Conservation (phyloP, 2,888 invertebrate species). For the Lissonota sp. region DNA sequence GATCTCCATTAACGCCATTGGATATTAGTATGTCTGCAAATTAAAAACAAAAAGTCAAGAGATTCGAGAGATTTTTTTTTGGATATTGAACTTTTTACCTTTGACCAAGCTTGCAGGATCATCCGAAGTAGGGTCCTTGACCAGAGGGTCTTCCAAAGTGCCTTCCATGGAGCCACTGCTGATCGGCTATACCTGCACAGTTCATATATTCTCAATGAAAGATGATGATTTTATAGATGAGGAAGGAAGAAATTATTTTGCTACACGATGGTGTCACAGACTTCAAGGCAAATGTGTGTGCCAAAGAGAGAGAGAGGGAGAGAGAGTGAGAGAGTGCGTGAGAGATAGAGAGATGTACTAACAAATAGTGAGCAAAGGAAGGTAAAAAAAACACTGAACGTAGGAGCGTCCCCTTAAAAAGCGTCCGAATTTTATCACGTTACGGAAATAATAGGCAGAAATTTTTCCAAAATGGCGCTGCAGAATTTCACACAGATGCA, state of each 20-base stretch:
- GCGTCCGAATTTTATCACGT: slow-evolving; percentile 55
- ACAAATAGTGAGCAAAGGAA: slow-evolving; percentile 15
- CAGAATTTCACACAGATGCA: slow-evolving; percentile 75
- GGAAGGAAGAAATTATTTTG: no score
- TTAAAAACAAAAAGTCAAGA: slow-evolving; percentile 14
- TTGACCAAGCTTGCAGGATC: slow-evolving; percentile 75
- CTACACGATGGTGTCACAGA: no score
- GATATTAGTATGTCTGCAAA: slow-evolving; percentile 81
- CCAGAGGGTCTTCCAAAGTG: slow-evolving; percentile 80
- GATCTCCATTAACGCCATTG: slow-evolving; percentile 84
- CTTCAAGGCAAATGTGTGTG: no score
- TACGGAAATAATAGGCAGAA: slow-evolving; percentile 71
- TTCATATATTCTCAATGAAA: no score
- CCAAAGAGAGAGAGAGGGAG: no score
- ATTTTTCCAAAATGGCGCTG: slow-evolving; percentile 83
- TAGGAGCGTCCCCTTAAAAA: slow-evolving; percentile 51
- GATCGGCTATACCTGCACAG: slow-evolving; percentile 65
- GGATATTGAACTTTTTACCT: slow-evolving; percentile 70
- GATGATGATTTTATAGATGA: no score
- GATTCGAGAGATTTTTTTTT: not conserved
- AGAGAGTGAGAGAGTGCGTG: not conserved
- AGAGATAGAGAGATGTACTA: not conserved
- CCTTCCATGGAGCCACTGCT: slow-evolving; percentile 82
- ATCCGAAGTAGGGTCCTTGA: slow-evolving; percentile 80
- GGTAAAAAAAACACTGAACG: slow-evolving; percentile 26